Evolutionary conservation across 2,113 vertebrate species (phyloP).

Genomic region (Heptranchias perlo): DNA sequence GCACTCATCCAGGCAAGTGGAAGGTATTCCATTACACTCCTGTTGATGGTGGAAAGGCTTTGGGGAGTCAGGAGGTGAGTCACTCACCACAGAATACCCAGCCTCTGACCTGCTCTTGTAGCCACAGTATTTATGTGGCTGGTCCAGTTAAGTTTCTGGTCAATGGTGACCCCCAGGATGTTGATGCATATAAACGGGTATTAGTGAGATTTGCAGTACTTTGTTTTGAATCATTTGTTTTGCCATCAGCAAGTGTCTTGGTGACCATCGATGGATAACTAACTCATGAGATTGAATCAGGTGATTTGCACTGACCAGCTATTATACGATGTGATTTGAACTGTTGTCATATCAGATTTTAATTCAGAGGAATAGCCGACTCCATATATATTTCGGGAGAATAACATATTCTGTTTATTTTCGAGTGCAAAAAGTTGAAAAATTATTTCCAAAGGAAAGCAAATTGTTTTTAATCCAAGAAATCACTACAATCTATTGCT

Average conservation of each 20-base stretch:
- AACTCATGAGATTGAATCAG: background rate
- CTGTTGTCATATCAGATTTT: background rate
- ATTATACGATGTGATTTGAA: background rate
- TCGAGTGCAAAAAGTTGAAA: background rate
- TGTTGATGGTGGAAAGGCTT: too few species aligned
- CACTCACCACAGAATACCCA: too few species aligned
- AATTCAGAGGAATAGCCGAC: background rate
- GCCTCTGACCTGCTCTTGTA: too few species aligned
- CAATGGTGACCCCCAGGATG: too few species aligned
- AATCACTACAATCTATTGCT: too few species aligned
- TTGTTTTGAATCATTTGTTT: background rate
- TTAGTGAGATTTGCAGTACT: background rate
- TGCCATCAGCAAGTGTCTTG: background rate
- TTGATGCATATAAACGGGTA: background rate
- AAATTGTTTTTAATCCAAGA: background rate
- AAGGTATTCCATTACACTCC: too few species aligned
- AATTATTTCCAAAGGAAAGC: background rate
- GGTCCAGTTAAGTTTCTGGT: too few species aligned
- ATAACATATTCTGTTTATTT: background rate
- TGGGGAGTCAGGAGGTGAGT: too few species aligned
- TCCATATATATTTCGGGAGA: background rate
- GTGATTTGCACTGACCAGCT: background rate
- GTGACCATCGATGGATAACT: background rate
- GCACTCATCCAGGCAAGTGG: too few species aligned
- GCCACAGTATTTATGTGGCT: too few species aligned